Conservation (phyloP, 1,140 invertebrate genomes). For the Mesaphorura yosii region DNA sequence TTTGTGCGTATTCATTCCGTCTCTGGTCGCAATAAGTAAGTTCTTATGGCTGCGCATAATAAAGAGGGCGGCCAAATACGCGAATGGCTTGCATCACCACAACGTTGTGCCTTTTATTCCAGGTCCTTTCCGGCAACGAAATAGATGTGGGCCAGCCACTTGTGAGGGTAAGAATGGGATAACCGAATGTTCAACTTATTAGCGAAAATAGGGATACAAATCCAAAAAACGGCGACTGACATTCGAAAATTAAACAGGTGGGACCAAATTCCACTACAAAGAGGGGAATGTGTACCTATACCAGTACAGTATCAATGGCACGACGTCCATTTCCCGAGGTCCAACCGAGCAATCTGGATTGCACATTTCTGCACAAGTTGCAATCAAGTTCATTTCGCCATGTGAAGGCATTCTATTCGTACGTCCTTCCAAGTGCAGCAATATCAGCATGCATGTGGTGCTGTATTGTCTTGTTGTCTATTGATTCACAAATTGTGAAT, state of each 20-base stretch:
- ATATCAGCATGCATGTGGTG: neutral
- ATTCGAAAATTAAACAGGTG: too few species aligned
- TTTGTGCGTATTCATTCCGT: too few species aligned
- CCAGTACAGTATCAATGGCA: constrained; percentile 49
- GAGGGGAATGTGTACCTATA: constrained; percentile 47
- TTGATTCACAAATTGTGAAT: neutral
- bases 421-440: constrained; percentile 25
- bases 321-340: constrained; percentile 52
- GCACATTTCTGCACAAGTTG: constrained; percentile 44
- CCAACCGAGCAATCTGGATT: constrained; percentile 53
- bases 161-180: constrained; percentile 12
- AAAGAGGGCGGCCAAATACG: too few species aligned
- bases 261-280: constrained; percentile 51
- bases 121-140: constrained; percentile 17
- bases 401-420: constrained; percentile 49
- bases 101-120: too few species aligned
- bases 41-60: too few species aligned
- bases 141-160: constrained; percentile 15
- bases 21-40: too few species aligned
- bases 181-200: neutral
- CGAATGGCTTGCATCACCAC: too few species aligned
- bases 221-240: neutral
- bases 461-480: neutral
- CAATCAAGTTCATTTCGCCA: constrained; percentile 44
- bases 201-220: neutral